Conservation (phyloP, 2,888 invertebrate genomes). For the Plagodis pulveraria region DNA sequence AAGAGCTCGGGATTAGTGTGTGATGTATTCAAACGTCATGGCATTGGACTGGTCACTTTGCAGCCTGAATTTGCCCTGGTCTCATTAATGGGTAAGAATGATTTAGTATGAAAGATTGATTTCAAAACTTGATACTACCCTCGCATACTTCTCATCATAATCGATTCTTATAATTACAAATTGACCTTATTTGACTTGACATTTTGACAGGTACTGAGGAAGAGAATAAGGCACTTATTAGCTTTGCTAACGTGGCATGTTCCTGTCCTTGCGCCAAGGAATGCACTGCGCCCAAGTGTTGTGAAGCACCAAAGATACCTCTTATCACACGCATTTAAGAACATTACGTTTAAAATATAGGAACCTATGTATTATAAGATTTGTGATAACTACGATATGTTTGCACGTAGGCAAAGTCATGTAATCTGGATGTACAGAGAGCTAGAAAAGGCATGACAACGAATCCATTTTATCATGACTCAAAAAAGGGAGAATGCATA, state of each 20-base stretch:
- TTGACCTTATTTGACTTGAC: too few relatives aligned
- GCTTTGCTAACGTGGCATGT: conserved; percentile 69
- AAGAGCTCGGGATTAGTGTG: conserved; percentile 85
- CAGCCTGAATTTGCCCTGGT: conserved; percentile 91
- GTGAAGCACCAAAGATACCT: conserved; percentile 60
- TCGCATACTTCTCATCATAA: neutral
- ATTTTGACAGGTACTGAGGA: conserved; percentile 67
- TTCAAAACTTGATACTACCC: too few relatives aligned
- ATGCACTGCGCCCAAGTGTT: conserved; percentile 74
- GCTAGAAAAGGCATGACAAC: neutral
- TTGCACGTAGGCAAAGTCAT: too few relatives aligned
- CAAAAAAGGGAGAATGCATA: neutral
- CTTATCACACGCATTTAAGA: conserved; percentile 65
- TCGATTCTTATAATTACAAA: neutral
- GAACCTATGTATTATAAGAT: neutral
- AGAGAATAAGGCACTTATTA: conserved; percentile 68
- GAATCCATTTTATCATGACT: neutral
- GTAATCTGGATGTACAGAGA: too few relatives aligned
- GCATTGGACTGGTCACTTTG: conserved; percentile 93
- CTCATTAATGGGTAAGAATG: conserved; percentile 57
- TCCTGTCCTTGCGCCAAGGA: conserved; percentile 77
- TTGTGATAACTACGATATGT: neutral
- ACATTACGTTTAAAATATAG: neutral
- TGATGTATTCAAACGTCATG: conserved; percentile 91
- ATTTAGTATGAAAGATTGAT: too few relatives aligned